Percentiles rank a stretch among this genome's conserved stretches.
These are phyloP conservation scores for Drosophila auraria DNA, from an alignment of 1,140 invertebrate species.

Conservation along the genomic window DNA sequence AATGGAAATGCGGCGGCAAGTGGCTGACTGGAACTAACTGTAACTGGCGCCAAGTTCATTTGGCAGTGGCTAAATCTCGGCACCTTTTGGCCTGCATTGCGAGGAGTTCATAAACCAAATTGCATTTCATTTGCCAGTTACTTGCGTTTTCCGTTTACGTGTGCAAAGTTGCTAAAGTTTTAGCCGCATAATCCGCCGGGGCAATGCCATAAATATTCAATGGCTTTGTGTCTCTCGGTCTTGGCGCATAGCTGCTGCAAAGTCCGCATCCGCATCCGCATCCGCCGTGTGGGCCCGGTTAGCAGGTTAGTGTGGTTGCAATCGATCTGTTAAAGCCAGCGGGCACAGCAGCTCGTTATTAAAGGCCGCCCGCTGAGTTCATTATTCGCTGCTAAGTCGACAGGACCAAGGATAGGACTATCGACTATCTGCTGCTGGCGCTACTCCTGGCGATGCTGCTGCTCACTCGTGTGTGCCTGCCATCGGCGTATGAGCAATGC, in stretches of 20 bases:
- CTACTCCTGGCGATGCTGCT: neutral
- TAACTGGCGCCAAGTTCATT: slow-evolving; percentile 70
- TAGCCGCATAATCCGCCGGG: slow-evolving; percentile 78
- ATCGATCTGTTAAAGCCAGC: slow-evolving; percentile 58
- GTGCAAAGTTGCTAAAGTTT: slow-evolving; percentile 74
- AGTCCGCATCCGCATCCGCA: slow-evolving; percentile 1
- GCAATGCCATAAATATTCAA: slow-evolving; percentile 78
- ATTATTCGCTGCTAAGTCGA: slow-evolving; percentile 48
- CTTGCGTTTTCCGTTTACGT: slow-evolving; percentile 27
- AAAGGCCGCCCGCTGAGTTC: slow-evolving; percentile 59
- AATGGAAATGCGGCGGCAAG: slow-evolving; percentile 23
- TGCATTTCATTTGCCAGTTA: slow-evolving; percentile 71
- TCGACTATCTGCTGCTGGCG: slow-evolving; percentile 1
- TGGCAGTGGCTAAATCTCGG: slow-evolving; percentile 61
- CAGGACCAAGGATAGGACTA: slow-evolving; percentile 11
- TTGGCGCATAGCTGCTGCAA: slow-evolving; percentile 8
- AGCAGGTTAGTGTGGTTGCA: slow-evolving; percentile 49
- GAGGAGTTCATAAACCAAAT: slow-evolving; percentile 78
- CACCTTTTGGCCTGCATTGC: slow-evolving; percentile 56
- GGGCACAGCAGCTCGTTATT: slow-evolving; percentile 35
- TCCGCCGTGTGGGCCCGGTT: slow-evolving; percentile 23
- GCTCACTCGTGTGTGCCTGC: slow-evolving; percentile 56
- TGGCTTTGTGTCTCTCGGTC: slow-evolving; percentile 60
- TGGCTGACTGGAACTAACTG: slow-evolving; percentile 40
- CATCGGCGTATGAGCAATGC: slow-evolving; percentile 72